Evolutionary conservation across 2,888 invertebrate species (phyloP).

Genomic region (Dioctria rufipes): DNA sequence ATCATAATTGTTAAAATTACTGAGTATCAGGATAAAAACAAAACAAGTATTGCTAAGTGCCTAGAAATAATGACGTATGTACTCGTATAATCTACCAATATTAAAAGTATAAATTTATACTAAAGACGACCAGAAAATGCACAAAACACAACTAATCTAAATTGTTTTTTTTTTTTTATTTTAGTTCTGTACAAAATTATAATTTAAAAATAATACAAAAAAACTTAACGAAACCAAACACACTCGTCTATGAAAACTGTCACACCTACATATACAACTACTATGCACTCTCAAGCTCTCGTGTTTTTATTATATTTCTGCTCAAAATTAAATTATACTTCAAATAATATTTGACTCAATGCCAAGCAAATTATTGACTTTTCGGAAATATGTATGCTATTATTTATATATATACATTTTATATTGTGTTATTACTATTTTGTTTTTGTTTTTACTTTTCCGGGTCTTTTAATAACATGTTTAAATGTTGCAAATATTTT

Average conservation of each 20-base stretch:
- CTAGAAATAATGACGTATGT: constrained; percentile 28
- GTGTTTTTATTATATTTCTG: too few relatives aligned
- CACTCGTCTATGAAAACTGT: constrained; percentile 25
- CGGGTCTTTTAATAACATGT: too few relatives aligned
- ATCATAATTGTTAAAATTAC: constrained; percentile 50
- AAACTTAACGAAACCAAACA: neutral
- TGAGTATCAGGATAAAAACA: constrained; percentile 56
- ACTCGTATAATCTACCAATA: neutral
- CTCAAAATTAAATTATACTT: too few relatives aligned
- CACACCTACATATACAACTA: constrained; percentile 31
- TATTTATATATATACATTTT: too few relatives aligned
- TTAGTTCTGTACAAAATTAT: constrained; percentile 5
- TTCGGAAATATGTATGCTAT: too few relatives aligned
- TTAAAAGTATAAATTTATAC: constrained; percentile 12
- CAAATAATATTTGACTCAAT: too few relatives aligned
- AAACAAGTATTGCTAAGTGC: constrained; percentile 17
- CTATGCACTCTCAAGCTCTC: neutral
- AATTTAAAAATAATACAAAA: neutral
- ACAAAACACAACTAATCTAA: constrained; percentile 16
- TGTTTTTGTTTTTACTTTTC: too few relatives aligned
- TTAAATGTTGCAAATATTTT: too few relatives aligned
- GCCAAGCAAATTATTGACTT: too few relatives aligned
- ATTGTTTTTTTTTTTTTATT: too few relatives aligned
- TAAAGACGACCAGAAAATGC: constrained; percentile 56
- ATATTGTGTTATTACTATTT: too few relatives aligned